phyloP scores from a whole-genome alignment of 2,888 invertebrate genomes.

The Apoderus coryli region DNA sequence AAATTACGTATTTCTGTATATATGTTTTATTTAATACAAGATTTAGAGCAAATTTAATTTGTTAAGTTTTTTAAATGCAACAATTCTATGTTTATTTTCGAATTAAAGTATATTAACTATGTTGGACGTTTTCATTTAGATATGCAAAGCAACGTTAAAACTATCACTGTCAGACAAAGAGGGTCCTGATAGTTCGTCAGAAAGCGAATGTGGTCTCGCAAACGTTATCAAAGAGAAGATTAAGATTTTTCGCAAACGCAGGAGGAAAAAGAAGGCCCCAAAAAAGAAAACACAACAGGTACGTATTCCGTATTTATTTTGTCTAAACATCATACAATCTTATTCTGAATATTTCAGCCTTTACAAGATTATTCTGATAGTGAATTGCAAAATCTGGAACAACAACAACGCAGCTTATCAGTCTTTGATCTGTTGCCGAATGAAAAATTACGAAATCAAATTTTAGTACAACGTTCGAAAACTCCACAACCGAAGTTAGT shows the following conservation, averaged over 20 bases:
- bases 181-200: slow-evolving; percentile 17
- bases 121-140: too few relatives aligned
- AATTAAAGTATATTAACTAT: too few relatives aligned
- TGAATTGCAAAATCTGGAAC: slow-evolving; percentile 18
- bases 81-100: too few relatives aligned
- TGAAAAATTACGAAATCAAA: slow-evolving; percentile 22
- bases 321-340: too few relatives aligned
- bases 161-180: slow-evolving; percentile 27
- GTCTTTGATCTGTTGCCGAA: slow-evolving; percentile 28
- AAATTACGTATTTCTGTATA: too few relatives aligned
- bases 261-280: slow-evolving; percentile 21
- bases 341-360: neutral
- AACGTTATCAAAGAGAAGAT: slow-evolving; percentile 12
- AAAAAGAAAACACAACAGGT: slow-evolving; percentile 17
- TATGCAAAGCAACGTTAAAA: slow-evolving; percentile 43
- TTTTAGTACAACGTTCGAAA: slow-evolving; percentile 17
- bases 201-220: slow-evolving; percentile 17
- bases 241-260: slow-evolving; percentile 17
- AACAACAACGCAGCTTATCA: slow-evolving; percentile 23
- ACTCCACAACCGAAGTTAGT: slow-evolving; percentile 22
- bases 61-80: too few relatives aligned
- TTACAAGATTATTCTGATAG: slow-evolving; percentile 20
- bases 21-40: too few relatives aligned
- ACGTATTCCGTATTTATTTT: slow-evolving; percentile 4
- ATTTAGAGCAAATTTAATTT: too few relatives aligned